Evolutionary conservation across 1,140 invertebrate genomes (phyloP), one percentile per base, ranked within the genome.

Genomic region (Musca domestica): DNA sequence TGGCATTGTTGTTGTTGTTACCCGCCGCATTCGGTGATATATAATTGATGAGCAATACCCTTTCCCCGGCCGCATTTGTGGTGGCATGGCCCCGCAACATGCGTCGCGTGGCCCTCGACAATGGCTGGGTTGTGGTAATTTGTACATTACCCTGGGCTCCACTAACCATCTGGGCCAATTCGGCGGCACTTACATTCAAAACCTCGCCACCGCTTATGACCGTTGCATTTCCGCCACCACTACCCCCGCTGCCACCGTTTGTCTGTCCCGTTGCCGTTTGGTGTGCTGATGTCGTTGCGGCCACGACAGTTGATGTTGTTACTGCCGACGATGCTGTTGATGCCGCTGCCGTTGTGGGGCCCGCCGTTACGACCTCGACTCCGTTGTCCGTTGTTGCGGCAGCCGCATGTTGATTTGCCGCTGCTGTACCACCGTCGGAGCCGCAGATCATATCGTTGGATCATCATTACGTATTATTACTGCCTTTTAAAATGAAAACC

Each of bases 391-490:
- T 41, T 41, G 34, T 41, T 41, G 34, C 34, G 34, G 34, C 34
- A 41, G 34, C 34, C 2, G 34, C 34, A 41, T 41, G 34, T 12
- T 41, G 34, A 51, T 76, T 72, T 73, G 66, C 72, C 72, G 68
- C 72, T 71, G 54, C 51, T 71, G 63, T 73, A 67, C 76, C 74
- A 71, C 70, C 76, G 74, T 74, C 76, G 76, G 74, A 74, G 74
- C 77, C 77, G 77, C 77, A 76, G 77, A 78, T 77, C 77, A 80
- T 80, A 80, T 80, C 77, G 78, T 78, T 78, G 78, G 77, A 73
- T 80, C 77, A 81, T 81, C 80, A 81, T 81, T 81, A 80, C 79
- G 80, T 80, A 80, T 81, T 81, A 72, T 81, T 80, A 74, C 78
- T 73, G 71, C 80, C 80, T 76, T 81, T 80, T 69, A 81, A 80